phyloP scores from a whole-genome alignment of 2,797 vertebrate genomes.

The Chelonia mydas region DNA sequence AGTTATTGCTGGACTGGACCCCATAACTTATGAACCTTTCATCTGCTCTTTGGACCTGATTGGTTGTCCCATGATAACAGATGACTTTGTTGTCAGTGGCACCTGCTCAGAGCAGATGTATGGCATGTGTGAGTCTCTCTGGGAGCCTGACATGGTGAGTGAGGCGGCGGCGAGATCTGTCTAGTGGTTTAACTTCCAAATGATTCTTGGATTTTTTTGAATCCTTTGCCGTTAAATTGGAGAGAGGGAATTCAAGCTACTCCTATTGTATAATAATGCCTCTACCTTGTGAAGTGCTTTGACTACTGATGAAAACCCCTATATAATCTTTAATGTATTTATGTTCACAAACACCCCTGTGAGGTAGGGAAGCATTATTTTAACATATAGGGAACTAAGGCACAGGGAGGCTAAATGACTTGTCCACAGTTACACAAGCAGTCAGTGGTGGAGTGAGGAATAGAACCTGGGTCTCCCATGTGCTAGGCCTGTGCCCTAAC shows the following conservation, averaged over 20 bases:
- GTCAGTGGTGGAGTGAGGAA: background rate
- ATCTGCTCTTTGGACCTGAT: constrained; percentile 97
- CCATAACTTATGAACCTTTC: constrained; percentile 92
- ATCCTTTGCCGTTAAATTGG: background rate
- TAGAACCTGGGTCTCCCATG: background rate
- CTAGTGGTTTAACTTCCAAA: background rate
- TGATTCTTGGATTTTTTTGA: accelerated
- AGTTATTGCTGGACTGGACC: constrained; percentile 95
- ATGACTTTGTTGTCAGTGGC: constrained; percentile 98
- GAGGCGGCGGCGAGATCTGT: background rate
- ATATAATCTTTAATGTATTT: background rate
- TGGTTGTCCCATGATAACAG: constrained; percentile 97
- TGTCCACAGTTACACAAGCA: background rate
- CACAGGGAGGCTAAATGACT: background rate
- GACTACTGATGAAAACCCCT: background rate
- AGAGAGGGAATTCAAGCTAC: accelerated
- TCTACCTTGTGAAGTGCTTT: background rate
- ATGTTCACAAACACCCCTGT: no score
- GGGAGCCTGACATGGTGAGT: constrained; percentile 97
- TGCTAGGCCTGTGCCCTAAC: background rate
- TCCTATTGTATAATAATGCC: accelerated
- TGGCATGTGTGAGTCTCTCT: constrained; percentile 98
- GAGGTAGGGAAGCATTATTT: no score
- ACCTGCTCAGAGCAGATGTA: constrained; percentile 99
- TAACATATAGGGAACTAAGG: background rate